A percentile compares a stretch with the other conserved stretches of the same genome.
Evolutionary conservation across 2,797 vertebrate species (phyloP).

Genomic region (Coregonus suidteri): DNA sequence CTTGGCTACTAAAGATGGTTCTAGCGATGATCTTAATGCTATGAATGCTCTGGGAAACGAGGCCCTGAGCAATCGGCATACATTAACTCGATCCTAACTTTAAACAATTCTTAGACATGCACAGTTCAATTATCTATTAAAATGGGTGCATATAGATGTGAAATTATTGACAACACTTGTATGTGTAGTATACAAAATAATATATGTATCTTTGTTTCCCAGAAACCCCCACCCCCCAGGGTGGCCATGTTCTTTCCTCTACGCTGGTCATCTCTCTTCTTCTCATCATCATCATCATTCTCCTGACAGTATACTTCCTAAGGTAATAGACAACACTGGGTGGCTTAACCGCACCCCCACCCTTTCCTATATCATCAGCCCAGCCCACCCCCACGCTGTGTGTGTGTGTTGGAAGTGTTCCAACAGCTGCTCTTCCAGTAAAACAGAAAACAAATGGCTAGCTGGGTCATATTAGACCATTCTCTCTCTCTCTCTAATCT

Average conservation of each 20-base stretch:
- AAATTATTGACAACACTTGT: constrained; percentile 8
- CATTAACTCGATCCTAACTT: not conserved
- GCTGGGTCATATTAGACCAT: constrained; percentile 51
- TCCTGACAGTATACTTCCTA: constrained; percentile 86
- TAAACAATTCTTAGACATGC: not conserved
- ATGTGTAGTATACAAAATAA: not conserved
- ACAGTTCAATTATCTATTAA: not conserved
- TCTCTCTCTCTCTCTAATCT: constrained; percentile 1
- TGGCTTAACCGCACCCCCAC: not conserved
- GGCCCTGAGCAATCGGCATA: not conserved
- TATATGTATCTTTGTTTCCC: constrained; percentile 24
- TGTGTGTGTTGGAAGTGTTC: constrained; percentile 19
- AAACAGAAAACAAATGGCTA: constrained; percentile 55
- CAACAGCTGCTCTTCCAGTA: constrained; percentile 66
- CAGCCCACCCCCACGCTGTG: not conserved
- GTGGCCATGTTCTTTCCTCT: constrained; percentile 81
- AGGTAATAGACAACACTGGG: constrained; percentile 72
- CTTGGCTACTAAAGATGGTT: no score
- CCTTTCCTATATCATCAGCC: not conserved
- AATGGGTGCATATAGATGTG: not conserved
- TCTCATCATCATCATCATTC: constrained; percentile 78
- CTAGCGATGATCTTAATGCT: no score
- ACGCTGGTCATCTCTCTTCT: constrained; percentile 81
- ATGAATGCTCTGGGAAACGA: no score
- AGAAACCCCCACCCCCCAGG: constrained; percentile 73